Percentiles rank a stretch among this genome's conserved stretches.
These are phyloP conservation scores for Cyclopterus lumpus DNA, from an alignment of 2,797 vertebrate genomes.

Conservation along the genomic window DNA sequence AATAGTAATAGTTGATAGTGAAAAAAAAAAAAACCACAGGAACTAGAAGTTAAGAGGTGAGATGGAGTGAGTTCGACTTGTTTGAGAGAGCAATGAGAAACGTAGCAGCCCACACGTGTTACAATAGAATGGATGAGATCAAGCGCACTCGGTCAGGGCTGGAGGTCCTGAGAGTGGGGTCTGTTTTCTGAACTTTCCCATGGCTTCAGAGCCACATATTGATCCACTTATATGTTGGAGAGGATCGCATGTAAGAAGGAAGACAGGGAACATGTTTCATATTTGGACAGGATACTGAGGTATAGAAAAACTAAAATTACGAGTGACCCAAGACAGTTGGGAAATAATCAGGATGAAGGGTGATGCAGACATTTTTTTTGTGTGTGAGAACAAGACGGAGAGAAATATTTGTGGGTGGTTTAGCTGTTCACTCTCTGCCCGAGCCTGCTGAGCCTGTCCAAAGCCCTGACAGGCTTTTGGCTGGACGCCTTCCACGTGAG, in stretches of 20 bases:
- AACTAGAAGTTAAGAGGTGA: conserved; percentile 32
- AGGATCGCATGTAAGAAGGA: conserved; percentile 21
- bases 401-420: conserved; percentile 46
- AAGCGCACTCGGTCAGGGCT: conserved; percentile 41
- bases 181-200: conserved; percentile 59
- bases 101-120: conserved; percentile 49
- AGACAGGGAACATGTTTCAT: conserved; percentile 10
- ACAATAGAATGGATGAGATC: conserved; percentile 18
- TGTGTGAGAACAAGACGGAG: conserved; percentile 35
- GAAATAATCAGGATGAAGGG: not conserved
- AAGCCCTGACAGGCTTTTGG: conserved; percentile 76
- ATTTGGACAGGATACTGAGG: conserved; percentile 7
- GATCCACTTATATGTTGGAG: conserved; percentile 66
- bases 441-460: conserved; percentile 44
- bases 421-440: conserved; percentile 43
- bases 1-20: conserved; percentile 10
- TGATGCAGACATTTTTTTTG: conserved; percentile 34
- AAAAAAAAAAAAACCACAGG: conserved; percentile 20
- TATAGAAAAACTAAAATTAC: conserved; percentile 23
- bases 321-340: conserved; percentile 17
- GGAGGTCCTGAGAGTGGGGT: conserved; percentile 18
- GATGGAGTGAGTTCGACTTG: conserved; percentile 29
- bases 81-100: conserved; percentile 38
- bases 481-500: conserved; percentile 75
- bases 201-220: conserved; percentile 62